These are phyloP conservation scores for Cryptotis parvus DNA, from an alignment of 2,113 vertebrate genomes.

Conservation along the genomic window DNA sequence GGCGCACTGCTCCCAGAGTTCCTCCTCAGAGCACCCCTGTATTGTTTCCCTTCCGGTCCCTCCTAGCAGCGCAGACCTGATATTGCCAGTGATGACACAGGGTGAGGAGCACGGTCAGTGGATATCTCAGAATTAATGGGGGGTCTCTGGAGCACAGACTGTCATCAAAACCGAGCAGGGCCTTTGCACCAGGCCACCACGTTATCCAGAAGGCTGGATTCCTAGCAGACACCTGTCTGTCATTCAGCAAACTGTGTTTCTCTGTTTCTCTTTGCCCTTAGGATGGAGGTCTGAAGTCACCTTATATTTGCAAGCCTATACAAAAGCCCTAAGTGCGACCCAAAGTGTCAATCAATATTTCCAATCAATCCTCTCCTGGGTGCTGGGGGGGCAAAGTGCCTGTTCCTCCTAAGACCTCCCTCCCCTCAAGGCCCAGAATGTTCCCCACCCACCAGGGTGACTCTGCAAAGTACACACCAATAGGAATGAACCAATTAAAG, in stretches of 20 bases:
- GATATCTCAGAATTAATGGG: not conserved
- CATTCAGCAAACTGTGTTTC: not conserved
- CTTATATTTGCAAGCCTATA: not conserved
- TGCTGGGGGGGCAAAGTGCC: not conserved
- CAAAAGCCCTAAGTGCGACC: not conserved
- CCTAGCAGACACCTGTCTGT: not conserved
- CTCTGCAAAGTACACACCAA: not conserved
- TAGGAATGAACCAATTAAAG: constrained; percentile 2
- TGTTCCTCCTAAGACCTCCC: not conserved
- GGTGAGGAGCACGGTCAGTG: not conserved
- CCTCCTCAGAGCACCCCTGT: not conserved
- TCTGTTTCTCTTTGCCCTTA: too few relatives aligned
- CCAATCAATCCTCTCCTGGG: not conserved
- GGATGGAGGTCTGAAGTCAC: not conserved
- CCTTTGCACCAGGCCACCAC: not conserved
- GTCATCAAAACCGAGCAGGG: not conserved
- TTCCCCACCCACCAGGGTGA: not conserved
- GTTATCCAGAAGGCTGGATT: not conserved
- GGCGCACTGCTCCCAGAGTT: not conserved
- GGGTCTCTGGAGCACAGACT: too few relatives aligned
- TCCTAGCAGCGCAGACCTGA: not conserved
- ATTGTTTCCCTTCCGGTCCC: not conserved
- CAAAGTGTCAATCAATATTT: not conserved
- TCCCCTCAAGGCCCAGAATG: not conserved
- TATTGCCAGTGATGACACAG: not conserved